Conservation (phyloP, 2,888 invertebrate species). For the Pherbina coryleti region DNA sequence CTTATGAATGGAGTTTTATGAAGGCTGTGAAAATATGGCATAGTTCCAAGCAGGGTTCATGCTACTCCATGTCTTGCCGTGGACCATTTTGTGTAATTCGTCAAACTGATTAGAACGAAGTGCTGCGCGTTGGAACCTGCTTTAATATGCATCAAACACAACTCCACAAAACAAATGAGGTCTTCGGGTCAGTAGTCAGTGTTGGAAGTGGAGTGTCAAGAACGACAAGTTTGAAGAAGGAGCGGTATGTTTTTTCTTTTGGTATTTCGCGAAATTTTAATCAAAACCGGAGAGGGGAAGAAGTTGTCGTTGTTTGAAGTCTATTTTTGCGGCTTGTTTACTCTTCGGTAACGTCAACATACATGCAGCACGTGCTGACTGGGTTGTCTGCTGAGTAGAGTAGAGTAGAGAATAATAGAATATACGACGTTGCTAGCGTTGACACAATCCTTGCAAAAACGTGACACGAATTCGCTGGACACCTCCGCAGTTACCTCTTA, state of each 20-base stretch:
- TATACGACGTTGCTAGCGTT: neutral
- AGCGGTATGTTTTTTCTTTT: too few relatives aligned
- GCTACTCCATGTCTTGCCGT: neutral
- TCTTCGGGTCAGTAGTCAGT: slow-evolving; percentile 55
- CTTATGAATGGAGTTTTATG: slow-evolving; percentile 3
- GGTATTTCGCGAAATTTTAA: neutral
- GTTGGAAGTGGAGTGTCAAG: neutral
- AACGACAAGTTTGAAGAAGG: too few relatives aligned
- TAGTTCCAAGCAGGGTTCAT: slow-evolving; percentile 10
- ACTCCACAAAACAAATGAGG: slow-evolving; percentile 58
- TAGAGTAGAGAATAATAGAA: too few relatives aligned
- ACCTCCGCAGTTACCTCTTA: neutral
- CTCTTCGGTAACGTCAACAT: neutral
- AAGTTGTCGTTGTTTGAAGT: neutral
- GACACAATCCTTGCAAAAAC: slow-evolving; percentile 50
- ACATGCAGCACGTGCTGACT: too few relatives aligned
- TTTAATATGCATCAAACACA: slow-evolving; percentile 44
- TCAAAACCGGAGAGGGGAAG: neutral
- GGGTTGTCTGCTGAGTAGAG: too few relatives aligned
- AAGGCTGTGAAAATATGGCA: slow-evolving; percentile 52
- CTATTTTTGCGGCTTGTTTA: too few relatives aligned
- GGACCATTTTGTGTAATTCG: slow-evolving; percentile 35
- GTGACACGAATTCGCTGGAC: slow-evolving; percentile 47
- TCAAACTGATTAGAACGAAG: slow-evolving; percentile 60
- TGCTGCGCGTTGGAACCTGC: neutral